Percentiles rank a stretch among this genome's conserved stretches.
phyloP scores from a whole-genome alignment of 2,888 invertebrate genomes.

The Mythimna albipuncta region DNA sequence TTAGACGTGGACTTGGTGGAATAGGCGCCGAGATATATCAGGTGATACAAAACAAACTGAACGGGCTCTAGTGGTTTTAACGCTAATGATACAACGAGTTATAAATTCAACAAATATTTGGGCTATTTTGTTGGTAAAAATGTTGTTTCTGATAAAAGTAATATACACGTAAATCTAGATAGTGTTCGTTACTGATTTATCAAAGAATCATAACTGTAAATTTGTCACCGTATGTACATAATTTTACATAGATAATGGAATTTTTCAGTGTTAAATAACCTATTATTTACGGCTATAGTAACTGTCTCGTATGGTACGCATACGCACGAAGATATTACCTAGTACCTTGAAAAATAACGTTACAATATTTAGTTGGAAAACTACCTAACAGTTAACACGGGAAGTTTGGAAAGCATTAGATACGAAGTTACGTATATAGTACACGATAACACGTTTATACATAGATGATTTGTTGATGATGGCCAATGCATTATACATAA shows the following conservation, averaged over 20 bases:
- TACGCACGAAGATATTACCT: conserved; percentile 22
- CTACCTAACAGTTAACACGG: neutral
- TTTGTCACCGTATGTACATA: conserved; percentile 76
- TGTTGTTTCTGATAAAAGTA: conserved; percentile 68
- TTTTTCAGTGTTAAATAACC: conserved; percentile 64
- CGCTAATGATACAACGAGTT: conserved; percentile 52
- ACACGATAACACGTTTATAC: neutral
- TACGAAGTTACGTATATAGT: conserved; percentile 3
- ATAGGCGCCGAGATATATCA: conserved; percentile 40
- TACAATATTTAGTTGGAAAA: conserved; percentile 26
- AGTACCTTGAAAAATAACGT: conserved; percentile 37
- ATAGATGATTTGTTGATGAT: conserved; percentile 13
- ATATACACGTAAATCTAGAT: conserved; percentile 79
- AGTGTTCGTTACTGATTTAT: conserved; percentile 78
- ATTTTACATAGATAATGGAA: conserved; percentile 69
- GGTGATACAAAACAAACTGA: conserved; percentile 46
- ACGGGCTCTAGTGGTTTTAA: conserved; percentile 50
- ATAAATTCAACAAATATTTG: conserved; percentile 70
- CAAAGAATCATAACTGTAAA: conserved; percentile 82
- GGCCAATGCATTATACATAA: conserved; percentile 1
- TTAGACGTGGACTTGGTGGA: conserved; percentile 32
- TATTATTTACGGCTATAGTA: conserved; percentile 48
- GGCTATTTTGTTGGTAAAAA: conserved; percentile 63
- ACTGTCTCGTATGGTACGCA: conserved; percentile 21
- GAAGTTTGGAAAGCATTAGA: conserved; percentile 6